Base-by-base conservation (phyloP, 2,113 vertebrate species). In the Lagopus leucura region DNA sequence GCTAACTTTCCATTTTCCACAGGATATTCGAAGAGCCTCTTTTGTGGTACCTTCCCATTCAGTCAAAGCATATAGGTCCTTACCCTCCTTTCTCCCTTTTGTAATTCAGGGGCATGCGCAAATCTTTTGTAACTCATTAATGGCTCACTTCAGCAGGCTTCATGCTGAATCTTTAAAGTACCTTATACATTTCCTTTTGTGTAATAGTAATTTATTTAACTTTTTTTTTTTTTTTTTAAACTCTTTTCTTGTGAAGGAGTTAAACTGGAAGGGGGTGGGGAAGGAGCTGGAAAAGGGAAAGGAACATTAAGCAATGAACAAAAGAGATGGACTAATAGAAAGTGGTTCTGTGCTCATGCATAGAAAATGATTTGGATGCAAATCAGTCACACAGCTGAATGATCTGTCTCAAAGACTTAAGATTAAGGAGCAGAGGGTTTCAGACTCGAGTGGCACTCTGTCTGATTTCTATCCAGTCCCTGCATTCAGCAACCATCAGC, bases 321-420 rank as follows among this genome's bases (percentile, higher is more conserved):
- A 95, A 95, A 92, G 79, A 67, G 34, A 57, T 67, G 50, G 64
- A 65, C 65, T 91, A 74, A 91, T 60, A 91, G 52, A 67, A 94
- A 91, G 40, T 86, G 28, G 30, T 71, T 86, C 72, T 77, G 42
- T 81, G 69, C 65, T 94, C 69, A 78, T 86, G 82, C 89, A 88
- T 61, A 86, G 65, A 88, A 90, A 94, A 94, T 91, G 1, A 88
- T 88, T 91, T 84, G 95, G 88, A 94, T 96, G 91, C 85, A 96
- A 94, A 94, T 86, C 85, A 91, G 85, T 78, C 82, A 55, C 72
- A 65, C 12, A 92, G 88, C 79, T 91, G 91, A 95, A 93, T 83
- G 61, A 67, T 78, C 85, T 74, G 32, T 67, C 64, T 93, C 85
- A 91, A 88, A 95, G 85, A 34, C 43, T 69, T 72, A 74, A 81